phyloP scores from a whole-genome alignment of 2,797 vertebrate species.

The Nyctalus aviator region DNA sequence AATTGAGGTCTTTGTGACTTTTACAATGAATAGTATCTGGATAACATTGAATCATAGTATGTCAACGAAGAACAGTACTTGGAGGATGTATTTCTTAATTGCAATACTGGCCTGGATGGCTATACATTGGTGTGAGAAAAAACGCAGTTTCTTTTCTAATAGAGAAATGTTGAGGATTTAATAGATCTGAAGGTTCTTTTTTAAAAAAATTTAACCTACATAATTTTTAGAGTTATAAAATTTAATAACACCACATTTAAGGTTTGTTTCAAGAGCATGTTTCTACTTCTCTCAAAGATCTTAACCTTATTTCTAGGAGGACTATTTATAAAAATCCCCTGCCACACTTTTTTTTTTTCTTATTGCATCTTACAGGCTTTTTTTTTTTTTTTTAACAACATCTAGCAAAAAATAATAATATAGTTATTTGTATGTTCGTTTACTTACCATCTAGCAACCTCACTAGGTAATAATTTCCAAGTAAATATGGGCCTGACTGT shows the following conservation, averaged over 20 bases:
- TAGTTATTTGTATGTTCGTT: background rate
- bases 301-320: background rate
- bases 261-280: background rate
- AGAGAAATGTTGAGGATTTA: too few species aligned
- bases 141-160: background rate
- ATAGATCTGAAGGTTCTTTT: background rate
- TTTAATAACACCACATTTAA: background rate
- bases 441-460: background rate
- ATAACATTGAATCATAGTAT: background rate
- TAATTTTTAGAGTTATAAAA: background rate
- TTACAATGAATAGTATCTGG: background rate
- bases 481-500: background rate
- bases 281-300: background rate
- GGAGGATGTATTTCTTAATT: background rate
- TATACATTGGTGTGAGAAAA: background rate
- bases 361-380: background rate
- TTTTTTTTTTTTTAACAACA: background rate
- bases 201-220: too few species aligned
- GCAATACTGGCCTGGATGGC: background rate
- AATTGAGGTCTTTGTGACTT: background rate
- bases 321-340: fast-evolving
- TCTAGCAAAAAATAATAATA: background rate
- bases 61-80: background rate
- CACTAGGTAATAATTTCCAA: background rate
- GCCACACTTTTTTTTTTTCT: background rate